These are phyloP conservation scores for Bufo bufo DNA, from an alignment of 2,113 vertebrate species.

Conservation along the genomic window DNA sequence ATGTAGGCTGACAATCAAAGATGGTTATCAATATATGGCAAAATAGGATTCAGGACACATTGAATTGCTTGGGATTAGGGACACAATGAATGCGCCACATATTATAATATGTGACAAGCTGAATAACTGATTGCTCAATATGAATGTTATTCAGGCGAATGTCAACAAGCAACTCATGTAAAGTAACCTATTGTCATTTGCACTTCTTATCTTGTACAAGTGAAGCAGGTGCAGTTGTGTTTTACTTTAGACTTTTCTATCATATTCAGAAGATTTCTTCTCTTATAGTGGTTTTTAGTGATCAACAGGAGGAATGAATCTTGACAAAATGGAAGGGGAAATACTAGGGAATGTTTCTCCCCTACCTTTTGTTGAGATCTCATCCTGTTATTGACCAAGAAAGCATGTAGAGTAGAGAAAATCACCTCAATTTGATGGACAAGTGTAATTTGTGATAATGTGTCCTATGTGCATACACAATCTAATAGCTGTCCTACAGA, in stretches of 20 bases:
- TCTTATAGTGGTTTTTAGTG: too few relatives aligned
- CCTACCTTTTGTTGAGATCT: too few relatives aligned
- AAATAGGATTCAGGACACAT: conserved; percentile 15
- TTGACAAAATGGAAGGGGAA: too few relatives aligned
- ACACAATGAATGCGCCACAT: neutral
- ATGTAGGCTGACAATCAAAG: conserved; percentile 24
- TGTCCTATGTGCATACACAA: too few relatives aligned
- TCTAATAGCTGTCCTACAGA: too few relatives aligned
- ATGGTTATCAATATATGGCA: conserved; percentile 33
- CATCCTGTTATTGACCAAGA: too few relatives aligned
- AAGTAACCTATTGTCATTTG: neutral
- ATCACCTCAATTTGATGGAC: too few relatives aligned
- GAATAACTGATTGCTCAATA: neutral
- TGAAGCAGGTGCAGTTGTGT: neutral
- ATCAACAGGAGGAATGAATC: too few relatives aligned
- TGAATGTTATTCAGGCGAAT: neutral
- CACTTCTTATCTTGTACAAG: neutral
- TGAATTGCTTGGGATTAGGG: conserved; percentile 17
- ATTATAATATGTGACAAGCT: neutral
- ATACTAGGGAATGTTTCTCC: too few relatives aligned
- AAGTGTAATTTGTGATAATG: too few relatives aligned
- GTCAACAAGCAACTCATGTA: neutral
- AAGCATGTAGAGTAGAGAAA: too few relatives aligned
- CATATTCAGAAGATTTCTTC: too few relatives aligned
- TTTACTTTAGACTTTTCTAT: neutral